Evolutionary conservation across 2,888 invertebrate species (phyloP), one percentile per base, ranked within the genome.

Genomic region (Melinaea menophilus): DNA sequence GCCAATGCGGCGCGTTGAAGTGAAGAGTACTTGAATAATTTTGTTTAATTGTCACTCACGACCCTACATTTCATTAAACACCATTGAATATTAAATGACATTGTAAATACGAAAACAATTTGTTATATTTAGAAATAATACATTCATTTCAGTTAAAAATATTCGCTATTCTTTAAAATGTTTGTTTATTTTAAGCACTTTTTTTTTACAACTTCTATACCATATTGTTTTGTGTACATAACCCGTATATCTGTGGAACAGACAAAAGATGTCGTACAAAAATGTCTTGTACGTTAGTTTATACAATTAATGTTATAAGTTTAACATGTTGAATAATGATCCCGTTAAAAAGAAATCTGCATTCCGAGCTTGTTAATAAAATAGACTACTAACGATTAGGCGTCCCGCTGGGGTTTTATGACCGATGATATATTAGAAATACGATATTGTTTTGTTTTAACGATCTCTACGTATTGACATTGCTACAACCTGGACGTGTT

Each of bases 281-380:
- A 51, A 51, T 51, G 9, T 51, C 4, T 51, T 4, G 46, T n/a
- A n/a, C n/a, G n/a, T 46, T 46, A n/a, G n/a, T n/a, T n/a, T 46
- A 11, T n/a, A n/a, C 4, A 46, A 31, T 51, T 22, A 51, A 31
- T 31, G 31, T 31, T 61, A 59, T 56, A 51, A 61, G 68, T 65
- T 67, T 68, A 71, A 74, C 65, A 68, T 64, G 64, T 64, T 62
- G 65, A 66, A 64, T 64, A 66, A 62, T 68, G 65, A 59, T 67
- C 65, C 67, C 64, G 68, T 69, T 67, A 69, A 67, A 59, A 67
- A 66, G 58, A 65, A 62, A 67, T 62, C 62, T 66, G 67, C 66
- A 87, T 88, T 86, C 85, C 81, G 80, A 78, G 78, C 77, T 83
- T 86, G 85, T 86, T 86, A 84, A 88, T 89, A 89, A 88, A 87